Evolutionary conservation across 2,888 invertebrate species (phyloP).

Genomic region (Lepidocyrtinus sp.): DNA sequence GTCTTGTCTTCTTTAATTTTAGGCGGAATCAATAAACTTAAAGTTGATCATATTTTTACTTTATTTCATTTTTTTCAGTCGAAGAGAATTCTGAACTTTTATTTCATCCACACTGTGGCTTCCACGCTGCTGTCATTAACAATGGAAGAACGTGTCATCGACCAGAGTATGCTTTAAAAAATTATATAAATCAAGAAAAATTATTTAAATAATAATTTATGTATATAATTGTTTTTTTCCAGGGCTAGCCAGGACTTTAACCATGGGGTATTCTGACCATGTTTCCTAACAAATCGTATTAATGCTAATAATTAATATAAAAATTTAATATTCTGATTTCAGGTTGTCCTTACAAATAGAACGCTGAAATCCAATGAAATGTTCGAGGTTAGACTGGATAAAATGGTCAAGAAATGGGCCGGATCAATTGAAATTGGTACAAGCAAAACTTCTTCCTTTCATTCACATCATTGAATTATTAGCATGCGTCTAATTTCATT

Average conservation of each 20-base stretch:
- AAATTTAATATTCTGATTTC: not conserved
- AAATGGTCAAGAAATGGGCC: constrained; percentile 94
- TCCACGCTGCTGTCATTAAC: constrained; percentile 92
- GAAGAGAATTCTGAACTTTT: constrained; percentile 74
- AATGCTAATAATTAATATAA: too few species aligned
- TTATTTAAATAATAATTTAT: constrained; percentile 25
- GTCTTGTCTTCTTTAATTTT: not conserved
- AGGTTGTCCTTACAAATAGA: constrained; percentile 84
- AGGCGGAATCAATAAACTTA: not conserved
- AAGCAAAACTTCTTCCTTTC: constrained; percentile 66
- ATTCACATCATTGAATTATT: not conserved
- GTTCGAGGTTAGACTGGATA: constrained; percentile 92
- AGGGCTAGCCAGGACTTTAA: constrained; percentile 94
- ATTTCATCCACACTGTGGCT: constrained; percentile 93
- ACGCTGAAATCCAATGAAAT: constrained; percentile 89
- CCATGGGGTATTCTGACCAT: constrained; percentile 81
- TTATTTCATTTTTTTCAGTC: constrained; percentile 73
- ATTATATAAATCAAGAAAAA: constrained; percentile 35
- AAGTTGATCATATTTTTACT: too few species aligned
- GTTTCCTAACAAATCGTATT: constrained; percentile 72
- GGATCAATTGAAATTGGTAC: constrained; percentile 85
- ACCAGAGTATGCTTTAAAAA: constrained; percentile 80
- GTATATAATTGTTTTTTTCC: constrained; percentile 67
- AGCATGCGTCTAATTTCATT: not conserved
- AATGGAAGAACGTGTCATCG: constrained; percentile 92